Conservation (phyloP, 2,797 vertebrate genomes). For the Syngnathus acus region DNA sequence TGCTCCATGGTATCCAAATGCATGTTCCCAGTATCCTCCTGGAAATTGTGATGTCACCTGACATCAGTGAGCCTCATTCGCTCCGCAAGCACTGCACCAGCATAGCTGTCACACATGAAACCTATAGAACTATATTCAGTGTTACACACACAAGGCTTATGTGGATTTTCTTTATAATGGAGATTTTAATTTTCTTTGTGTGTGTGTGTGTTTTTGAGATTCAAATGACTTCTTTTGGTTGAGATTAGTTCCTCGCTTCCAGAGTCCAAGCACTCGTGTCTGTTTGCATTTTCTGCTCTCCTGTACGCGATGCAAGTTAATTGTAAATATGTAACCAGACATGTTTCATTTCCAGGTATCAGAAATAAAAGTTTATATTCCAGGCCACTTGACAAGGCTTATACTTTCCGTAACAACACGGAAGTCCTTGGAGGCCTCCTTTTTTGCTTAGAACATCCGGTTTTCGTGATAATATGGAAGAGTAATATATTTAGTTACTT, state of each 20-base stretch:
- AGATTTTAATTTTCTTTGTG: slow-evolving; percentile 19
- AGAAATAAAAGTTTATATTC: slow-evolving; percentile 72
- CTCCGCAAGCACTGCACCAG: slow-evolving; percentile 49
- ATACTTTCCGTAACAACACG: slow-evolving; percentile 11
- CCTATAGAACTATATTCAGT: slow-evolving; percentile 8
- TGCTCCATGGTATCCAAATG: neutral
- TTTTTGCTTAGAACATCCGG: no score
- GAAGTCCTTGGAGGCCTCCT: neutral
- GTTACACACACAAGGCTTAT: slow-evolving; percentile 14
- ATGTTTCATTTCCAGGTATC: slow-evolving; percentile 79
- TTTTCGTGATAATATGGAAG: no score
- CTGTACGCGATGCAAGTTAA: slow-evolving; percentile 63
- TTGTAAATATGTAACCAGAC: slow-evolving; percentile 75
- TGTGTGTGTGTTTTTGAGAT: slow-evolving; percentile 10
- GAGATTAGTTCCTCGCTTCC: slow-evolving; percentile 60
- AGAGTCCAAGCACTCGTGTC: slow-evolving; percentile 40
- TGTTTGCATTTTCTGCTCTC: slow-evolving; percentile 61
- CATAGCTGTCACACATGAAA: slow-evolving; percentile 30
- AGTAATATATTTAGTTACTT: no score
- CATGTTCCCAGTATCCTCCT: slow-evolving; percentile 27
- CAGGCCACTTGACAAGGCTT: slow-evolving; percentile 35
- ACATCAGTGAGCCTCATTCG: slow-evolving; percentile 35
- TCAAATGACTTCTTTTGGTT: slow-evolving; percentile 47
- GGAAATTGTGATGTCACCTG: slow-evolving; percentile 55
- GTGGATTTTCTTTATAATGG: slow-evolving; percentile 24